Base-by-base conservation (phyloP, 2,113 vertebrate species). In the Gambusia holbrooki region DNA sequence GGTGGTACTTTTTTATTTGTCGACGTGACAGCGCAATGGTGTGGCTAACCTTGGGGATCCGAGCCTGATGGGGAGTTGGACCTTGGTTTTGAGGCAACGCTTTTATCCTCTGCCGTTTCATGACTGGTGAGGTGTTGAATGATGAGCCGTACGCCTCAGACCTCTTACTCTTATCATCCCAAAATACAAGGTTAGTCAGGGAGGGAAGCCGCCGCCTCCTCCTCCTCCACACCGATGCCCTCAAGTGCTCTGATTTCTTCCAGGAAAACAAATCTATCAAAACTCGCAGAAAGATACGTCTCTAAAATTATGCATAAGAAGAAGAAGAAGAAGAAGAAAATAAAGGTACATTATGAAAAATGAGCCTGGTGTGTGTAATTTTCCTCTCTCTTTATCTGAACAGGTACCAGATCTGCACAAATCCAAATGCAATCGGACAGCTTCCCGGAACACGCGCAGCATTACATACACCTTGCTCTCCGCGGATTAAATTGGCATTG, bases 351-450 rank as follows among this genome's bases (percentile, higher is more conserved):
- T 77, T 81, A 87, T 86, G 88, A 92, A 76, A 91, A 92, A 90
- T 80, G 83, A 91, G 84, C 83, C 86, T 67, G 71, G 79, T 66
- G 58, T 48, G 80, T 75, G 73, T 86, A 77, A 84, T 87, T 80
- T 74, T 63, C 45, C 66, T 64, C 75, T 66, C 69, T 83, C 42
- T 77, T 77, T 64, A 83, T 84, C 77, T 40, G 69, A 82, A 85
- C 77, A 63, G 85, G 84, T 77, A 76, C 71, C 75, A 85, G 84
- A 91, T 86, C 81, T 80, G 85, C 83, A 79, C 86, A 80, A 88
- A 90, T 83, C 86, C 86, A 90, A 91, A 90, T 87, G 82, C 84
- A 81, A 90, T 85, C 87, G 88, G 91, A 91, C 87, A 89, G 88
- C 80, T 90, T 87, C 89, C 88, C 81, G 87, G 87, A 92, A 91